A percentile compares a stretch with the other conserved stretches of the same genome.
Evolutionary conservation across 2,113 vertebrate genomes (phyloP).

Genomic region (Climacteris rufus): DNA sequence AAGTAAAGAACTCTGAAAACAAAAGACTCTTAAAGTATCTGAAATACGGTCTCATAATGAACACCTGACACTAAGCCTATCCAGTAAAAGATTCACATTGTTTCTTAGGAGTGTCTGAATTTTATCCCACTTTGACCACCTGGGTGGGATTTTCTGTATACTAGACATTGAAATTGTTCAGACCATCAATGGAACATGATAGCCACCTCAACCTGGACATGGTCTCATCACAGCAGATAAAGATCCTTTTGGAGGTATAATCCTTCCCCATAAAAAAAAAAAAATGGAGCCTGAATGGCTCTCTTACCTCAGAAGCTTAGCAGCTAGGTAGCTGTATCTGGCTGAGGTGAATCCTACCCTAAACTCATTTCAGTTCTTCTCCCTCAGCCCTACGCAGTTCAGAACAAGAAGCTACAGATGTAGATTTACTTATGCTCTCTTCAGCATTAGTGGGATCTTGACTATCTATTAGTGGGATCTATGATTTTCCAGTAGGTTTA

Average conservation of each 20-base stretch:
- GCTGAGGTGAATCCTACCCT: not conserved
- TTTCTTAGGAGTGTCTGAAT: not conserved
- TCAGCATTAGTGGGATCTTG: not conserved
- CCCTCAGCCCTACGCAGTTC: rapidly evolving
- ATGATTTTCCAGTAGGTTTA: not conserved
- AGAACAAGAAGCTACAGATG: not conserved
- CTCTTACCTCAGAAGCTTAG: not conserved
- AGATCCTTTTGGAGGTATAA: not conserved
- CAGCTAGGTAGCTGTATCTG: not conserved
- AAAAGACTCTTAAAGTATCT: not conserved
- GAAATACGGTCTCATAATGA: not conserved
- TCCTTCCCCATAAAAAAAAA: not conserved
- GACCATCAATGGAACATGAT: not conserved
- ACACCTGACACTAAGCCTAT: not conserved
- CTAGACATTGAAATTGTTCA: not conserved
- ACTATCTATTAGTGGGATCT: not conserved
- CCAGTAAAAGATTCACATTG: not conserved
- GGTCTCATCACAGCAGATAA: not conserved
- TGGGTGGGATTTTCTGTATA: not conserved
- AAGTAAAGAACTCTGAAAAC: not conserved
- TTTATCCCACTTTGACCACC: not conserved
- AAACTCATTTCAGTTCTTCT: not conserved
- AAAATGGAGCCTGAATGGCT: not conserved
- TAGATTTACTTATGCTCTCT: not conserved
- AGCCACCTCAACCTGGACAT: not conserved